Conservation (phyloP, 92 coral and sea anemone species). For the Epizoanthus stellaris region DNA sequence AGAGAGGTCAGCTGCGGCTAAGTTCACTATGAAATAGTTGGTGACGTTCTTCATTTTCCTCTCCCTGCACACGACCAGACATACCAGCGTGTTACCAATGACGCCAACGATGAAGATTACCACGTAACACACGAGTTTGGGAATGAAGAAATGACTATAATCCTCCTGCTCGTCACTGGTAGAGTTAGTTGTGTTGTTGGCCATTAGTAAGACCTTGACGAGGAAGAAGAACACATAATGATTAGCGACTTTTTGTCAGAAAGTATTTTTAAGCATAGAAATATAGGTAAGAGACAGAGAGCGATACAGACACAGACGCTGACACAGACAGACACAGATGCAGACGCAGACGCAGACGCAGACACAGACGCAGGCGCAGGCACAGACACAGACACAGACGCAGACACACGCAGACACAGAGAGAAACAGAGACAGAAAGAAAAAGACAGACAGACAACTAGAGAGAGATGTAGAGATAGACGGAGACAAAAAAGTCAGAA, state of each 20-base stretch:
- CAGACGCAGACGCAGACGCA: no score
- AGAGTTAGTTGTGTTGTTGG: not conserved
- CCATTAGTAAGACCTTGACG: not conserved
- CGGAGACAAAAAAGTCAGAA: no score
- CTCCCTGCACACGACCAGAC: constrained; percentile 92
- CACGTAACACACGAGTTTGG: constrained; percentile 77
- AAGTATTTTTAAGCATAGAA: not conserved
- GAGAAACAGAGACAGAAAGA: no score
- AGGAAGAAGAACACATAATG: not conserved
- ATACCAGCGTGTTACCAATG: constrained; percentile 88
- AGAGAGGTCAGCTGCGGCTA: constrained; percentile 91
- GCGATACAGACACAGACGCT: no score
- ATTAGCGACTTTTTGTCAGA: not conserved
- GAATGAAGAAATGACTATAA: constrained; percentile 22
- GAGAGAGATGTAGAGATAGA: no score
- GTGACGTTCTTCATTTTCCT: constrained; percentile 96
- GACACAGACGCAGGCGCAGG: no score
- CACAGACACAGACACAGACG: no score
- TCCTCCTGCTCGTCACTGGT: not conserved
- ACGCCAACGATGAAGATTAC: constrained; percentile 91
- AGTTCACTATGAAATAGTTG: constrained; percentile 93
- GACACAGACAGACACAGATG: no score
- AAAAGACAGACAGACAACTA: no score
- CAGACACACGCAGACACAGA: no score
- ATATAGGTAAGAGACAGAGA: no score